Evolutionary conservation across 2,113 vertebrate species (phyloP).

Genomic region (Oryctolagus cuniculus): mOryCun1.1 NC_091443.1:61301001-61301500

Average conservation of each 20-base stretch:
- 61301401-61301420: neutral
- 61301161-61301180: neutral
- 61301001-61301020: neutral
- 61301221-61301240: slow-evolving; percentile 37
- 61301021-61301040: neutral
- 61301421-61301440: neutral
- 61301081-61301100: neutral
- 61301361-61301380: neutral
- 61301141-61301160: slow-evolving; percentile 10
- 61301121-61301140: neutral
- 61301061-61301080: neutral
- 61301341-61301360: slow-evolving; percentile 38
- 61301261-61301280: slow-evolving; percentile 37
- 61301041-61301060: neutral
- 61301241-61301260: slow-evolving; percentile 52
- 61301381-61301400: neutral
- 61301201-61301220: slow-evolving; percentile 33
- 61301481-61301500: neutral
- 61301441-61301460: neutral
- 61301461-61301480: neutral
- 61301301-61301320: slow-evolving; percentile 13
- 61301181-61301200: slow-evolving; percentile 66
- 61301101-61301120: neutral
- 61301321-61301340: slow-evolving; percentile 28
- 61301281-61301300: slow-evolving; percentile 52